phyloP scores from a whole-genome alignment of 2,113 vertebrate species.

The Recurvirostra avosetta region DNA sequence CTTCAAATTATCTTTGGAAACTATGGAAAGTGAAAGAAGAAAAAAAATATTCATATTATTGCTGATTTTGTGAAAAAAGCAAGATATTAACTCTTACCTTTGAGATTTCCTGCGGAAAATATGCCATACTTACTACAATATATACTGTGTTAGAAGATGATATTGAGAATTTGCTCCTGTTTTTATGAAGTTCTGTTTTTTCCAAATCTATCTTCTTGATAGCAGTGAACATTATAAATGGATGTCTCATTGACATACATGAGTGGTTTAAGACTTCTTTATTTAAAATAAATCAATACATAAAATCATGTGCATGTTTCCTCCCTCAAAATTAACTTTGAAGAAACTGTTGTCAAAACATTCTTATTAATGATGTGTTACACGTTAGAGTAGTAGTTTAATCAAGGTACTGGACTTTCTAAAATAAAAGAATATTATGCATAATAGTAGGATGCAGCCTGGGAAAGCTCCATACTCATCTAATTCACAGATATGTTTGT shows the following conservation, averaged over 20 bases:
- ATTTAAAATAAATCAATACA: background rate
- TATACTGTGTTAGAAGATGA: fast-evolving
- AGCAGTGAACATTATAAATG: background rate
- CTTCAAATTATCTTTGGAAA: background rate
- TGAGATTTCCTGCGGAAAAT: background rate
- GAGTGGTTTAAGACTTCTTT: background rate
- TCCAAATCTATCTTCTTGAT: background rate
- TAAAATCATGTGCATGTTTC: background rate
- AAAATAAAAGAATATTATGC: background rate
- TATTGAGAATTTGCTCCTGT: background rate
- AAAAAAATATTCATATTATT: background rate
- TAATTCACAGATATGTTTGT: background rate
- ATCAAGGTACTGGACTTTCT: background rate
- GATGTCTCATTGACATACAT: background rate
- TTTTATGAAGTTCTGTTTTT: background rate
- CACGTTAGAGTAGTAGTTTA: background rate
- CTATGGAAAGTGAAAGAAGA: background rate
- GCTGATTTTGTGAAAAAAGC: fast-evolving
- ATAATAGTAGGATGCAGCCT: background rate
- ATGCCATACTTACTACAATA: background rate
- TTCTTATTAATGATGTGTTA: background rate
- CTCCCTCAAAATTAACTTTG: background rate
- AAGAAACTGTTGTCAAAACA: background rate
- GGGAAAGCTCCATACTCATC: background rate
- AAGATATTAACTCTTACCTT: background rate